Percentiles rank a stretch among this genome's conserved stretches.
Evolutionary conservation across 2,888 invertebrate species (phyloP).

Genomic region (Chelonus formosanus): DNA sequence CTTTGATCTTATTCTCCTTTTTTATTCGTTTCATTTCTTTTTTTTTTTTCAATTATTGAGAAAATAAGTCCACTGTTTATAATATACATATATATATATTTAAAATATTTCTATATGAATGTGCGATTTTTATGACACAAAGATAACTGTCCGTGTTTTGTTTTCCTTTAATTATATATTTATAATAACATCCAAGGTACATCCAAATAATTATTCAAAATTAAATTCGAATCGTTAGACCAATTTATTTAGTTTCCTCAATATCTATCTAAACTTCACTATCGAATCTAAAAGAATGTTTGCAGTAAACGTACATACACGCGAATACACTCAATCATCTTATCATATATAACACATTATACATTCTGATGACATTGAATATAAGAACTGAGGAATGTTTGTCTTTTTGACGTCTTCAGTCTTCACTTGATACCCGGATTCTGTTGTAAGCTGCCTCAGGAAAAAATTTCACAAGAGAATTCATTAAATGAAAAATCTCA

Average conservation of each 20-base stretch:
- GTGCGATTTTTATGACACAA: neutral
- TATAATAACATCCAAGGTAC: conserved; percentile 5
- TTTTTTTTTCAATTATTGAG: neutral
- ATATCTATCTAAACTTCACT: no score
- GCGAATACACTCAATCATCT: neutral
- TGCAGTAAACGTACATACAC: neutral
- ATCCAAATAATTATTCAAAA: conserved; percentile 8
- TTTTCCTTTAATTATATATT: no score
- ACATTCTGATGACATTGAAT: neutral
- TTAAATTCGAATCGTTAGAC: conserved; percentile 11
- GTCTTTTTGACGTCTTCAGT: conserved; percentile 17
- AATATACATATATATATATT: conserved; percentile 10
- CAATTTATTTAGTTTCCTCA: neutral
- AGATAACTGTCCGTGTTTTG: neutral
- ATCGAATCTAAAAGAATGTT: no score
- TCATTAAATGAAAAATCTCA: neutral
- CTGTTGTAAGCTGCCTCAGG: conserved; percentile 11
- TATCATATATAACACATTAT: neutral
- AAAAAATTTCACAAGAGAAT: neutral
- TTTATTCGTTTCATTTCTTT: neutral
- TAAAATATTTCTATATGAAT: neutral
- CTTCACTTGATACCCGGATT: conserved; percentile 17
- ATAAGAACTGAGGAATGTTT: conserved; percentile 15
- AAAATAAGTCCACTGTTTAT: neutral
- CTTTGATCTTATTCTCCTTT: neutral